Base-by-base conservation (phyloP, 2,888 invertebrate species). In the Acrobasis suavella region DNA sequence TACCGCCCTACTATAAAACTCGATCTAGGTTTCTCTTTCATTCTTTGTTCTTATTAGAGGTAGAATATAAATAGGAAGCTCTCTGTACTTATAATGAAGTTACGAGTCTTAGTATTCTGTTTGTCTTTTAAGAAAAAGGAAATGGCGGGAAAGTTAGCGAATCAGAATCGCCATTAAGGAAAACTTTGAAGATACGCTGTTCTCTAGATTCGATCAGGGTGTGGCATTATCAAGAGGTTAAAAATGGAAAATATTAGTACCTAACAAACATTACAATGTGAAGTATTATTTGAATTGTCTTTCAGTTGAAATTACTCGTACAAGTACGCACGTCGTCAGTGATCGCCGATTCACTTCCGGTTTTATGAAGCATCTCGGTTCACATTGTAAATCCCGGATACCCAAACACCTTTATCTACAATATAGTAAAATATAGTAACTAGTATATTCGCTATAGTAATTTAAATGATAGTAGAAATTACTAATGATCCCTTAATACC, bases 61-160 rank as follows among this genome's bases (percentile, higher is more conserved):
- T 8, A 32, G 32, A 7, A 32, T 32, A 32, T 32, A 32, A 32
- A 1, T 2, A 22, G 22, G 5, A 22, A 22, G 5, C 22, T 22
- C 22, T 22, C 5, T 22, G 8, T 32, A 32, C 5, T 5, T 32
- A 32, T 32, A 32, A 32, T 32, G 32, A 32, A 32, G 5, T 32
- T 32, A 32, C 8, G 22, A 32, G 32, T 7, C 32, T 7, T 5
- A n/a, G n/a, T n/a, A 7, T 32, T 32, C 32, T 32, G 32, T 32
- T 32, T 32, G 32, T 32, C 32, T 32, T 32, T 2, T 32, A 46
- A 12, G n/a, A 12, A 22, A 15, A 55, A 55, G 55, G 38, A 39
- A 56, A 56, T 56, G 56, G 56, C 56, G 56, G 56, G 42, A 56
- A 56, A 56, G 56, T 56, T 17, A 42, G 42, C 39, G n/a, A 38